Base-by-base conservation (phyloP, 2,797 vertebrate genomes). In the Apogon talboti region DNA sequence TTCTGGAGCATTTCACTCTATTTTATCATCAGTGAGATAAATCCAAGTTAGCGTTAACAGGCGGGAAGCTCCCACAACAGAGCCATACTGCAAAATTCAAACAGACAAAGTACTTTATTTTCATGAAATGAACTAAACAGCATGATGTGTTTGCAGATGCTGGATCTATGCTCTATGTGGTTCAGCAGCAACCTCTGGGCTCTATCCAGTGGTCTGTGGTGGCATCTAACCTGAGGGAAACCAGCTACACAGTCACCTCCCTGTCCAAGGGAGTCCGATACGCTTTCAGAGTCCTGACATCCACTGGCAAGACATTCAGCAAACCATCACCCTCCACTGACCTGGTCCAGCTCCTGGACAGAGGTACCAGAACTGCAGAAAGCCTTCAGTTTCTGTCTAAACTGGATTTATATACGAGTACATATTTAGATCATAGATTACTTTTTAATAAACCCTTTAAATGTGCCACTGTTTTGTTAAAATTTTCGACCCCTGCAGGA, bases 121-220 rank as follows among this genome's bases (percentile, higher is more conserved):
- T 16, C 13, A 18, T 35, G 18, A 28, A 41, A 47, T n/a, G 33
- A 7, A 11, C 37, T 28, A 35, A 60, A 21, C 13, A 16, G 1
- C 4, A 0, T 43, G 24, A 2, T 65, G 59, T 65, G 4, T 11
- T 42, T 45, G 10, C 92, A 99, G 97, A 98, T 52, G 80, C 90
- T 1, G 84, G 85, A 18, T 92, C 93, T 0, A 76, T 98, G 89
- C 94, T 95, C 3, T 99, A 97, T 6, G 84, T 93, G 3, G 91
- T 98, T 50, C 97, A 99, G 90, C 96, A 97, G 89, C 97, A 99
- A 88, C 90, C 95, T 49, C 72, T 98, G 76, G 97, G 96, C 54
- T 95, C 95, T 0, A 95, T 91, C 56, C 96, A 98, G 84, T 98
- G 97, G 97, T 94, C 92, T 0, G 92, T 92, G 0, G 90, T 95